A percentile compares a stretch with the other conserved stretches of the same genome.
Conservation (phyloP, 2,888 invertebrate genomes). For the Plagiodera versicolora region DNA sequence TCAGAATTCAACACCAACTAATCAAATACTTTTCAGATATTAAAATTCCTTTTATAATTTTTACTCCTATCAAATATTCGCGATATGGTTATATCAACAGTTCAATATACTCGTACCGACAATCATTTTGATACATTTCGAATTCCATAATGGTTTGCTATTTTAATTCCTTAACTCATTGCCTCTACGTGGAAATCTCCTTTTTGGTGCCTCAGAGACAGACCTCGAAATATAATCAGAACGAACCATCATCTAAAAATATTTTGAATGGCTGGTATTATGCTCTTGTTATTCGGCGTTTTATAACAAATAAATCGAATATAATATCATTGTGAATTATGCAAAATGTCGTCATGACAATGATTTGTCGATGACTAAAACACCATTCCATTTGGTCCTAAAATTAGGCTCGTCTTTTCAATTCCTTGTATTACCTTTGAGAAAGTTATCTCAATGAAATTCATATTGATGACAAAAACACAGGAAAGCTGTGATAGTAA, state of each 20-base stretch:
- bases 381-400: no score
- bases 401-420: no score
- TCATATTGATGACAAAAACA: no score
- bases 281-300: not conserved
- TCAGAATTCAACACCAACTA: no score
- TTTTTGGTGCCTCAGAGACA: not conserved
- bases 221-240: not conserved
- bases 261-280: not conserved
- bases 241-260: not conserved
- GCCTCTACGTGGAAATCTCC: not conserved
- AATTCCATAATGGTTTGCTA: not conserved
- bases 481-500: no score
- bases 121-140: no score
- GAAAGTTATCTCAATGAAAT: no score
- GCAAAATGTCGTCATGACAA: not conserved
- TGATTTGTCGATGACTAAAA: not conserved
- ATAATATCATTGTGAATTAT: not conserved
- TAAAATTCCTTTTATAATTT: no score
- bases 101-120: no score
- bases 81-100: not conserved
- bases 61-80: not conserved
- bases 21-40: no score
- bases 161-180: not conserved
- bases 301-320: not conserved
- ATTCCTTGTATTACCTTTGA: no score